These are phyloP conservation scores for Dendropsophus ebraccatus DNA, from an alignment of 2,113 vertebrate species.

Conservation along the genomic window DNA sequence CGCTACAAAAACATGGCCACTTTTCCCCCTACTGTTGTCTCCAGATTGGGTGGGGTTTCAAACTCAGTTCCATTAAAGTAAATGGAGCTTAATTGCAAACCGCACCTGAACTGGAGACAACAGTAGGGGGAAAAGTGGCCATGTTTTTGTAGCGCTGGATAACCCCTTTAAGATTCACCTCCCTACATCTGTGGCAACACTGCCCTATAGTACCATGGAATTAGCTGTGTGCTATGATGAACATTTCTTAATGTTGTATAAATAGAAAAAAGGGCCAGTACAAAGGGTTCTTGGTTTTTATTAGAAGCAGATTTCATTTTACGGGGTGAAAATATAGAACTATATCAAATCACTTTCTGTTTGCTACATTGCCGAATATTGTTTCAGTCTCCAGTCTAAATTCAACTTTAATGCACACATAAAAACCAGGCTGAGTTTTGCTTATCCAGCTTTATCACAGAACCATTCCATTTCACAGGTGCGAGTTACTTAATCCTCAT, in stretches of 20 bases:
- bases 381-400: constrained; percentile 66
- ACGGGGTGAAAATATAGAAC: constrained; percentile 61
- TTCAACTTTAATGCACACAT: constrained; percentile 63
- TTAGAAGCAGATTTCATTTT: constrained; percentile 60
- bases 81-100: too few relatives aligned
- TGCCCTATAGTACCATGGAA: too few relatives aligned
- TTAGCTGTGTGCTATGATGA: not conserved
- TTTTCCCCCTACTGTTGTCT: too few relatives aligned
- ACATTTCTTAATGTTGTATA: not conserved
- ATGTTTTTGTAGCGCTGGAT: too few relatives aligned
- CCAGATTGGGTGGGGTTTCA: too few relatives aligned
- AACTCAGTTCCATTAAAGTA: too few relatives aligned
- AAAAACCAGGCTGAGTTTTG: constrained; percentile 62
- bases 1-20: too few relatives aligned
- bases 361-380: constrained; percentile 64
- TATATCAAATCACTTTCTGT: constrained; percentile 65
- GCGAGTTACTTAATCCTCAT: constrained; percentile 56
- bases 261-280: not conserved
- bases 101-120: too few relatives aligned
- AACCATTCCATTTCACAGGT: constrained; percentile 60
- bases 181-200: too few relatives aligned
- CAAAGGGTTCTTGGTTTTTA: not conserved
- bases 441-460: constrained; percentile 51
- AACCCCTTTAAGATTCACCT: too few relatives aligned
- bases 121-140: too few relatives aligned